Percentiles rank a stretch among this genome's conserved stretches.
phyloP scores from a whole-genome alignment of 2,888 invertebrate species.

The Drosophila bunnanda region DNA sequence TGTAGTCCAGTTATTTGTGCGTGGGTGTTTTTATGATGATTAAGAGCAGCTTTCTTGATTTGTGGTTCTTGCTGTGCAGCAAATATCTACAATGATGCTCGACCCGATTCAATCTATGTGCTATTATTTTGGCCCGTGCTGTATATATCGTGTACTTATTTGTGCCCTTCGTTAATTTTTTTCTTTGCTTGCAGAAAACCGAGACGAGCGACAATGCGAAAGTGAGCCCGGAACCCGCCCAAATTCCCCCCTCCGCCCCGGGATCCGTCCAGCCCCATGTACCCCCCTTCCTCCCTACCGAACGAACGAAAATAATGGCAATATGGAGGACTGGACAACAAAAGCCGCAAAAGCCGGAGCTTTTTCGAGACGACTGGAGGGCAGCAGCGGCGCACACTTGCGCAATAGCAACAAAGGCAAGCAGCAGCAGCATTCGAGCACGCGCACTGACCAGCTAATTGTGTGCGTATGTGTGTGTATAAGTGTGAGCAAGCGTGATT shows the following conservation, averaged over 20 bases:
- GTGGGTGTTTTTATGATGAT: background rate
- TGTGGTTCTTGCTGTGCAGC: background rate
- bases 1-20: constrained; percentile 8
- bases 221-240: constrained; percentile 55
- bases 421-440: constrained; percentile 62
- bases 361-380: constrained; percentile 29
- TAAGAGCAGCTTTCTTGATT: background rate
- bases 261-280: constrained; percentile 18
- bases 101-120: constrained; percentile 1
- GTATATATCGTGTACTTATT: constrained; percentile 39
- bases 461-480: constrained; percentile 33
- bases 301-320: constrained; percentile 48
- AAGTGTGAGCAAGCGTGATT: constrained; percentile 30
- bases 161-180: constrained; percentile 52
- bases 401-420: constrained; percentile 53
- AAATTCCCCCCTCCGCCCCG: constrained; percentile 22
- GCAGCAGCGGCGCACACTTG: constrained; percentile 47
- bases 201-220: constrained; percentile 74
- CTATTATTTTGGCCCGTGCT: constrained; percentile 4
- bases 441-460: constrained; percentile 68
- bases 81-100: background rate
- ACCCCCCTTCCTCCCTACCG: constrained; percentile 9
- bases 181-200: constrained; percentile 66
- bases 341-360: constrained; percentile 30
- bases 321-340: constrained; percentile 42